Base-by-base conservation (phyloP, 2,888 invertebrate species). In the Euphydryas editha region DNA sequence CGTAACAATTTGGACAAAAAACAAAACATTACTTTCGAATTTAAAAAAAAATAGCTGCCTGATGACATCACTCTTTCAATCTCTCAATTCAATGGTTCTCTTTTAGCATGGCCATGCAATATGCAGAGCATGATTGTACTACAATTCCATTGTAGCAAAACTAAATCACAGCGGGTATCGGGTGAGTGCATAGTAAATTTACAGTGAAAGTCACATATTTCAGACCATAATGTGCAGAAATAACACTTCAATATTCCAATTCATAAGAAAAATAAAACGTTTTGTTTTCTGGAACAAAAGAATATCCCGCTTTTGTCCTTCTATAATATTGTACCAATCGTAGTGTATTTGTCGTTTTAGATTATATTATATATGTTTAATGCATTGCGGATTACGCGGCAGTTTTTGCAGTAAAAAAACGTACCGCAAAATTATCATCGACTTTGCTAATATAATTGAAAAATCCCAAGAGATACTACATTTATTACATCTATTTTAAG, bases 361-460 rank as follows among this genome's bases (percentile, higher is more conserved):
- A 17, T 73, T 77, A 70, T 73, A 59, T 73, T 75, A 72, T 42
- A 87, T 86, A 86, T 87, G 85, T 86, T 90, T 86, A 86, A 78
- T 77, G 82, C 91, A 85, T 90, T 89, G 90, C 81, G 88, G 88
- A 78, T 80, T 90, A 91, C 82, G 78, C 87, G 91, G 90, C 88
- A 90, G 89, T 82, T 79, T 68, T 70, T 76, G 39, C 47, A 42
- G 49, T 15, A 51, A 51, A 47, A 62, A 47, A 59, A 64, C 57
- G 71, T 49, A 65, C 64, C 68, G 65, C 65, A 64, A 70, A 67
- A 71, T 72, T 73, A 65, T 73, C 65, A 64, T 24, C 13, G 20
- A 42, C 51, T 61, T 24, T 21, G 20, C 13, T 15, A 49, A 49
- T 6, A 15, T 13, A 47, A 47, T 11, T 20, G 11, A 20, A 47